A percentile compares a stretch with the other conserved stretches of the same genome.
phyloP scores from a whole-genome alignment of 1,140 invertebrate species.

The Ceratosolen solmsi region DNA sequence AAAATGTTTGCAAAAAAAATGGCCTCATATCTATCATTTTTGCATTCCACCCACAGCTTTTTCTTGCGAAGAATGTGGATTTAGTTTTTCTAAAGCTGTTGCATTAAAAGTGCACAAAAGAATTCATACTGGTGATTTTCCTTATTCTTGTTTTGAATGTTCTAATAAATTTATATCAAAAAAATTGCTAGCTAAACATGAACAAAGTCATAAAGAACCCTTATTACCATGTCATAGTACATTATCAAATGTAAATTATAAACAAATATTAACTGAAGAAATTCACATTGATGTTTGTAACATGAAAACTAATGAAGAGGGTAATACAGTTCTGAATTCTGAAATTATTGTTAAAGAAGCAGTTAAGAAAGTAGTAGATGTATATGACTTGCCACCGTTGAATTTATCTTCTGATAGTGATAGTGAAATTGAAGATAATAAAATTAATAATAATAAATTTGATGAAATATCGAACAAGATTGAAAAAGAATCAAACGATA shows the following conservation, averaged over 20 bases:
- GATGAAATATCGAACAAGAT: slow-evolving; percentile 53
- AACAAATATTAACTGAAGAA: slow-evolving; percentile 4
- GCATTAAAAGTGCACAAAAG: slow-evolving; percentile 87
- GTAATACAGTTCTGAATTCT: not conserved
- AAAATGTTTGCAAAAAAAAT: slow-evolving; percentile 88
- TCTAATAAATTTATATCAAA: slow-evolving; percentile 86
- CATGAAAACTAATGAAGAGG: slow-evolving; percentile 13
- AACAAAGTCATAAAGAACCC: slow-evolving; percentile 74
- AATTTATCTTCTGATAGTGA: slow-evolving; percentile 87
- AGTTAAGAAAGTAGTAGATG: slow-evolving; percentile 73
- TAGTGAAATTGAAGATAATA: slow-evolving; percentile 77
- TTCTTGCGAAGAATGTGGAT: slow-evolving; percentile 85
- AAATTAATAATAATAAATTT: slow-evolving; percentile 56
- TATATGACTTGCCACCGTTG: slow-evolving; percentile 83
- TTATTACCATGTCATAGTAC: slow-evolving; percentile 3
- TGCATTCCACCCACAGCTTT: slow-evolving; percentile 85
- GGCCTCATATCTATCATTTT: slow-evolving; percentile 92
- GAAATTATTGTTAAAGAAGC: slow-evolving; percentile 57
- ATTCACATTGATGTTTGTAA: slow-evolving; percentile 35
- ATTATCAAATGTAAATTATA: not conserved
- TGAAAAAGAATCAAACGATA: slow-evolving; percentile 10
- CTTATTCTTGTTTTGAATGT: slow-evolving; percentile 83
- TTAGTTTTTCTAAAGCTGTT: slow-evolving; percentile 83
- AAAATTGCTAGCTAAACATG: slow-evolving; percentile 83
- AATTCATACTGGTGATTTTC: slow-evolving; percentile 81